These are phyloP conservation scores for Paracanthobrama guichenoti DNA, from an alignment of 2,113 vertebrate genomes.

Conservation along the genomic window DNA sequence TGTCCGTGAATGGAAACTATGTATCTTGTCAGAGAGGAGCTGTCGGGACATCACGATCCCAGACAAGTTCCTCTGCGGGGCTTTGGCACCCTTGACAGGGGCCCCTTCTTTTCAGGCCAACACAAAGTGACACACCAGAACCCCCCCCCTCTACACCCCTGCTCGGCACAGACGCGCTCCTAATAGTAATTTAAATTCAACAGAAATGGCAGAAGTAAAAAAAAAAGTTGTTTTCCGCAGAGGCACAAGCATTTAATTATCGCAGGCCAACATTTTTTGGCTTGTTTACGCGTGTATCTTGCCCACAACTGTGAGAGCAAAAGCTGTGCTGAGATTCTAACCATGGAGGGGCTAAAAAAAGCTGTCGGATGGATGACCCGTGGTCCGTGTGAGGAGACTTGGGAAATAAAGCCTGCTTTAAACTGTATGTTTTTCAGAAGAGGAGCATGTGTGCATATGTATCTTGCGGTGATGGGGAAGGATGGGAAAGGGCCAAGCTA, in stretches of 20 bases:
- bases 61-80: slow-evolving; percentile 91
- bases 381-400: slow-evolving; percentile 60
- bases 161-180: slow-evolving; percentile 69
- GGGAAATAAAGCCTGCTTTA: slow-evolving; percentile 74
- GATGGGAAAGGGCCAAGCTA: slow-evolving; percentile 69
- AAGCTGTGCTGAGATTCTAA: slow-evolving; percentile 74
- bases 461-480: slow-evolving; percentile 67
- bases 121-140: slow-evolving; percentile 83
- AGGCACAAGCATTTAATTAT: slow-evolving; percentile 85
- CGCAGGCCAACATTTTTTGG: slow-evolving; percentile 78
- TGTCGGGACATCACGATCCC: slow-evolving; percentile 84
- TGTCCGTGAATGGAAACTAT: slow-evolving; percentile 98
- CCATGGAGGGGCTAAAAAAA: slow-evolving; percentile 67
- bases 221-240: slow-evolving; percentile 77
- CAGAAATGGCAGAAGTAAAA: slow-evolving; percentile 67
- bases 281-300: slow-evolving; percentile 62
- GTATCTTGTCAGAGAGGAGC: slow-evolving; percentile 99
- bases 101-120: slow-evolving; percentile 82
- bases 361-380: slow-evolving; percentile 55
- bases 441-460: slow-evolving; percentile 44
- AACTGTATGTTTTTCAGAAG: slow-evolving; percentile 67
- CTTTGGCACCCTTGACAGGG: slow-evolving; percentile 84
- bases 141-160: slow-evolving; percentile 70
- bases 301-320: slow-evolving; percentile 74
- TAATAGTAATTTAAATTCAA: slow-evolving; percentile 89